Conservation (phyloP, 1,140 invertebrate genomes). For the Hestina assimilis region DNA sequence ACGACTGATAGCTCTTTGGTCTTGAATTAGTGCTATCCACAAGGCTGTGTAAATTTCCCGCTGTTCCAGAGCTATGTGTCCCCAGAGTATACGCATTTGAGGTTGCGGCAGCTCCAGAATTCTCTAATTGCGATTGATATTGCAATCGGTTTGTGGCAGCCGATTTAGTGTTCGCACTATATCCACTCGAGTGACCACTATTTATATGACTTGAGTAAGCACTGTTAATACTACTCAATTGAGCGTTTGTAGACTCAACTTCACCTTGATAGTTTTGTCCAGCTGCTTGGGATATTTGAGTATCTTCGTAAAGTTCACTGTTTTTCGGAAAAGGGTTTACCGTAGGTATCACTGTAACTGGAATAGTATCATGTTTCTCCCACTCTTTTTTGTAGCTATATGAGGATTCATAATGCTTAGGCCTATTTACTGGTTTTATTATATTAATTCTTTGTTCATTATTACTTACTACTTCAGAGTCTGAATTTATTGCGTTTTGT, state of each 20-base stretch:
- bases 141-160: conserved; percentile 34
- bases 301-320: conserved; percentile 56
- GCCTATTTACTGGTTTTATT: conserved; percentile 34
- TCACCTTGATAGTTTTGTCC: conserved; percentile 32
- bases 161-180: conserved; percentile 23
- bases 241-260: conserved; percentile 31
- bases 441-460: conserved; percentile 20
- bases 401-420: conserved; percentile 69
- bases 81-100: conserved; percentile 1
- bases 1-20: conserved; percentile 75
- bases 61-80: conserved; percentile 12
- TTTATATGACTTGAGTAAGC: conserved; percentile 32
- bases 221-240: conserved; percentile 35
- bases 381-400: conserved; percentile 73
- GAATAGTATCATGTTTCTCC: conserved; percentile 63
- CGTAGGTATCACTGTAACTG: conserved; percentile 36
- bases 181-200: conserved; percentile 28
- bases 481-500: conserved; percentile 43
- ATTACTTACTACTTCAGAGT: conserved; percentile 44
- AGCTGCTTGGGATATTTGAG: conserved; percentile 30
- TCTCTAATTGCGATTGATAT: conserved; percentile 28
- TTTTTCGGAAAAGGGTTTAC: conserved; percentile 49
- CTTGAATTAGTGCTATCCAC: conserved; percentile 40
- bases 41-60: conserved; percentile 37
- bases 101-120: neutral